Evolutionary conservation across 2,113 vertebrate species (phyloP).

Genomic region (Erinaceus europaeus): DNA sequence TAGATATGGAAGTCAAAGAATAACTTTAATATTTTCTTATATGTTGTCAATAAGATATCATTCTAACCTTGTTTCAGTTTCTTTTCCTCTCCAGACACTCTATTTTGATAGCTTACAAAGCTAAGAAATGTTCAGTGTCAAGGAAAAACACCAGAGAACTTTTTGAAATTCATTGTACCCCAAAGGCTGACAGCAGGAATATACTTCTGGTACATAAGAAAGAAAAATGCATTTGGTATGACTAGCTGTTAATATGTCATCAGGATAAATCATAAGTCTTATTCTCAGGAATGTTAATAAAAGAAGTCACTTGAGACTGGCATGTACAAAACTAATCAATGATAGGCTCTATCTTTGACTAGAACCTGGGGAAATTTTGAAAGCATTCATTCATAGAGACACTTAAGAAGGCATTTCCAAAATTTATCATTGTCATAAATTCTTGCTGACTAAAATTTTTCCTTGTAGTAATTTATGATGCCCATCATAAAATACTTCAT

Average conservation of each 20-base stretch:
- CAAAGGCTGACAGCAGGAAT: constrained; percentile 65
- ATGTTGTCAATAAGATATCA: background rate
- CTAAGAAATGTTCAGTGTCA: constrained; percentile 53
- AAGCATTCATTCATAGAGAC: constrained; percentile 74
- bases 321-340: constrained; percentile 77
- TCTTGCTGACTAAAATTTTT: constrained; percentile 78
- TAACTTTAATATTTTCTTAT: constrained; percentile 17
- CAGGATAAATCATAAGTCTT: constrained; percentile 76
- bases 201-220: constrained; percentile 71
- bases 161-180: constrained; percentile 67
- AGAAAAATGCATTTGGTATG: constrained; percentile 72
- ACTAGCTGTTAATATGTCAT: constrained; percentile 78
- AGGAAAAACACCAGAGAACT: constrained; percentile 47
- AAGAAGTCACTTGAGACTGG: constrained; percentile 69
- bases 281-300: constrained; percentile 74
- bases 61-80: constrained; percentile 18
- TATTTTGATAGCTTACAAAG: constrained; percentile 64
- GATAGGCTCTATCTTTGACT: constrained; percentile 66
- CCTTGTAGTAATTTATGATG: constrained; percentile 77
- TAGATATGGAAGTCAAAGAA: background rate
- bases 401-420: constrained; percentile 70
- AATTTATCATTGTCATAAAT: constrained; percentile 78
- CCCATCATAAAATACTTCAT: constrained; percentile 72
- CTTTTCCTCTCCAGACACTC: constrained; percentile 27
- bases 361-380: constrained; percentile 49